Evolutionary conservation across 2,797 vertebrate genomes (phyloP).

Genomic region (Scomberomorus guttatus): DNA sequence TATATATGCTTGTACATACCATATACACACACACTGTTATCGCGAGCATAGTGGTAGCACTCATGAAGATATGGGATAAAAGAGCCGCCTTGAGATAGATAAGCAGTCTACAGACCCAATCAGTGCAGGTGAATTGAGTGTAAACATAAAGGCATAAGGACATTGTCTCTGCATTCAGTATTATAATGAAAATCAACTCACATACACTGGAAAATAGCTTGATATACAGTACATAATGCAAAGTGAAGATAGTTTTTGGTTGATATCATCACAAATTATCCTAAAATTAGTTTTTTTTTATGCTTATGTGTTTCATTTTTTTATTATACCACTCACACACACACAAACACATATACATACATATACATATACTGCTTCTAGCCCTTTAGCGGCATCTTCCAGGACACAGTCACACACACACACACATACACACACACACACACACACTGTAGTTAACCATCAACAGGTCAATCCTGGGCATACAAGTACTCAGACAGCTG

Average conservation of each 20-base stretch:
- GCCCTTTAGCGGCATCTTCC: not conserved
- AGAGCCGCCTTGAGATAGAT: not conserved
- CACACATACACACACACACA: constrained; percentile 2
- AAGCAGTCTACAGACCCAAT: not conserved
- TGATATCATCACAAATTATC: too few species aligned
- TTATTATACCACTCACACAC: not conserved
- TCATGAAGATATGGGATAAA: constrained; percentile 29
- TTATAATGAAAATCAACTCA: not conserved
- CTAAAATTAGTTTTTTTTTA: too few species aligned
- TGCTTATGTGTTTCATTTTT: too few species aligned
- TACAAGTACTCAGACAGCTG: constrained; percentile 24
- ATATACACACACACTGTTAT: constrained; percentile 32
- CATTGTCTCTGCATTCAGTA: not conserved
- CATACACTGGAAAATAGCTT: not conserved
- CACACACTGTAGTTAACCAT: constrained; percentile 66
- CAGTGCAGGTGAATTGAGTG: not conserved
- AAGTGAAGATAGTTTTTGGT: too few species aligned
- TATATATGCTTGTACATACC: not conserved
- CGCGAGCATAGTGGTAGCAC: not conserved
- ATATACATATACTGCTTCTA: not conserved
- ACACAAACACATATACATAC: not conserved
- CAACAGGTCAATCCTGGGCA: constrained; percentile 50
- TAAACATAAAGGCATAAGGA: not conserved
- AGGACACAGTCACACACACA: not conserved
- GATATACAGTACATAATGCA: too few species aligned